Evolutionary conservation across 2,888 invertebrate genomes (phyloP).

Genomic region (Acleris literana): DNA sequence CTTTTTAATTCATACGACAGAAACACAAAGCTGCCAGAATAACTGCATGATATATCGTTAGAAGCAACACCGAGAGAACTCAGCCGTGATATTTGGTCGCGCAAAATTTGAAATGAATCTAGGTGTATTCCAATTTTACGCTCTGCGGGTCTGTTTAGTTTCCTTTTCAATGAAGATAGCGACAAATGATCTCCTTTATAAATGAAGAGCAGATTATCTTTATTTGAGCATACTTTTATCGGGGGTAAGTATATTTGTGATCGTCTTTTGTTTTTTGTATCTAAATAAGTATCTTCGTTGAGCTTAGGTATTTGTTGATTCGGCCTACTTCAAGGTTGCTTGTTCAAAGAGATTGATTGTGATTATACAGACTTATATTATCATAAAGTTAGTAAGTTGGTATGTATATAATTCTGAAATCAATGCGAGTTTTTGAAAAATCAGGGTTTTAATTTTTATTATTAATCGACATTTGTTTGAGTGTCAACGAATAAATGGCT

Average conservation of each 20-base stretch:
- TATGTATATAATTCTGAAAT: too few species aligned
- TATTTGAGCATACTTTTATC: neutral
- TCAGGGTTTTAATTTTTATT: too few species aligned
- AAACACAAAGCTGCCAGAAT: slow-evolving; percentile 70
- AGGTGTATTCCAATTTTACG: slow-evolving; percentile 57
- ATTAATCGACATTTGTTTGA: too few species aligned
- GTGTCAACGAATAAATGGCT: too few species aligned
- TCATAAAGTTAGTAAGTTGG: too few species aligned
- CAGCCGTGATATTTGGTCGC: slow-evolving; percentile 59
- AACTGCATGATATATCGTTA: slow-evolving; percentile 67
- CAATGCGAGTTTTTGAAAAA: too few species aligned
- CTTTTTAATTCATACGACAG: slow-evolving; percentile 46
- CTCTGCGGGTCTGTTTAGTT: slow-evolving; percentile 53
- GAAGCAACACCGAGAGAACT: slow-evolving; percentile 55
- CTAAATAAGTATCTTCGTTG: neutral
- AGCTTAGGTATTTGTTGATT: too few species aligned
- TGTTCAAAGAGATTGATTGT: too few species aligned
- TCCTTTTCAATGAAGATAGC: slow-evolving; percentile 42
- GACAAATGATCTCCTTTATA: neutral
- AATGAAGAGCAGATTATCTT: neutral
- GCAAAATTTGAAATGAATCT: slow-evolving; percentile 58
- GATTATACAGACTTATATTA: too few species aligned
- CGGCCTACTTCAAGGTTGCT: too few species aligned
- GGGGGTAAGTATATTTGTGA: neutral
- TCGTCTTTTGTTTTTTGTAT: neutral